Conservation (phyloP, 2,113 vertebrate genomes). For the Pseudorasbora parva region DNA sequence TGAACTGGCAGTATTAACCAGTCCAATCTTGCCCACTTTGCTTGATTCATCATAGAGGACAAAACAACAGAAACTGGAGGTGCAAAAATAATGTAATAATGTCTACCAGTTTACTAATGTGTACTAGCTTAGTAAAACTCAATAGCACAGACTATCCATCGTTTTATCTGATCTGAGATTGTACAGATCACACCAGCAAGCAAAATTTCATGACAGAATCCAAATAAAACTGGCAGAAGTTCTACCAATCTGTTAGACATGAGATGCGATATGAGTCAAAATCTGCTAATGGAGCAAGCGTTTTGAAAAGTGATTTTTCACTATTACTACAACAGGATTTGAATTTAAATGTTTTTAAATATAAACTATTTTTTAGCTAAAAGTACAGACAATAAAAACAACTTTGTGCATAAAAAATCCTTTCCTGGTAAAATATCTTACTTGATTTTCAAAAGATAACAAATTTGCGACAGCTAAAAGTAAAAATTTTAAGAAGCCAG, state of each 20-base stretch:
- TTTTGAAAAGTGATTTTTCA: too few species aligned
- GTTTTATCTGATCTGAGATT: background rate
- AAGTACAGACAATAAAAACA: too few species aligned
- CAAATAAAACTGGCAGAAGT: conserved; percentile 1
- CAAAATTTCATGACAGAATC: background rate
- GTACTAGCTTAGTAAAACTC: background rate
- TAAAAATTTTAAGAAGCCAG: too few species aligned
- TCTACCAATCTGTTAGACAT: background rate
- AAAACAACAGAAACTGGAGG: background rate
- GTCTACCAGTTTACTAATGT: too few species aligned
- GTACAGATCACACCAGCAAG: background rate
- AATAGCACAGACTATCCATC: background rate
- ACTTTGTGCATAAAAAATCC: too few species aligned
- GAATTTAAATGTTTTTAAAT: too few species aligned
- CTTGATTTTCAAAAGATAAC: too few species aligned
- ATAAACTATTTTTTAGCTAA: too few species aligned
- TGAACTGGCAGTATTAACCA: background rate
- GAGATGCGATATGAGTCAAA: background rate
- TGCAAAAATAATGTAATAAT: background rate
- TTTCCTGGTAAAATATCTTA: too few species aligned
- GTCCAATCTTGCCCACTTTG: background rate
- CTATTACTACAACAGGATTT: too few species aligned
- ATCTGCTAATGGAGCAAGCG: too few species aligned
- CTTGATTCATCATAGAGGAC: background rate
- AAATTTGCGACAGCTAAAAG: too few species aligned